A percentile compares a stretch with the other conserved stretches of the same genome.
phyloP scores from a whole-genome alignment of 2,113 vertebrate genomes.

The Dolichallabes microphthalmus region DNA sequence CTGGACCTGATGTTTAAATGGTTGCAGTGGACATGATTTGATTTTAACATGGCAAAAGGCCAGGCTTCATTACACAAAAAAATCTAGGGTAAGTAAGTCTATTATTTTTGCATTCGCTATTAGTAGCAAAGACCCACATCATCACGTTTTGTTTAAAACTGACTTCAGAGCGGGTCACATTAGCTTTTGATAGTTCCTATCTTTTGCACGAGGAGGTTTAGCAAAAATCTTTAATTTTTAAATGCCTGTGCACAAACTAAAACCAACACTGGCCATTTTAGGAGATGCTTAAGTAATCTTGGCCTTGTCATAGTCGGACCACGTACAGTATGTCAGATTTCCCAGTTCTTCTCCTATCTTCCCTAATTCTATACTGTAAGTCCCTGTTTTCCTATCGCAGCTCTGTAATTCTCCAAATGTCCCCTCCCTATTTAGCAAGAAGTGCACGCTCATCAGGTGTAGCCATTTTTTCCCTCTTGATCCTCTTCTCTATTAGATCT shows the following conservation, averaged over 20 bases:
- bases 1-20: background rate
- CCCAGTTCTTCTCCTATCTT: conserved; percentile 59
- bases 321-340: conserved; percentile 61
- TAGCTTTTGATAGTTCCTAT: conserved; percentile 56
- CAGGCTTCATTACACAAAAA: background rate
- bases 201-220: conserved; percentile 56
- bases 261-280: conserved; percentile 61
- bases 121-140: conserved; percentile 20
- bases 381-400: conserved; percentile 60
- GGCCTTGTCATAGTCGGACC: conserved; percentile 62
- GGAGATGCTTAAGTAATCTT: conserved; percentile 65
- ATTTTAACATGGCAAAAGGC: conserved; percentile 3
- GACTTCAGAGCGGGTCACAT: background rate
- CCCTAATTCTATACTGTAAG: conserved; percentile 68
- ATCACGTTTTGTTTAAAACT: background rate
- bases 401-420: conserved; percentile 64
- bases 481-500: conserved; percentile 76
- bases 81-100: background rate
- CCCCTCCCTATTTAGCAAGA: conserved; percentile 58
- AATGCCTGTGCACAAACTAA: conserved; percentile 66
- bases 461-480: conserved; percentile 63
- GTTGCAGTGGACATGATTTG: background rate
- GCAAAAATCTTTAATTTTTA: conserved; percentile 54
- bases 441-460: conserved; percentile 75
- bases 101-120: conserved; percentile 5